Base-by-base conservation (phyloP, 2,113 vertebrate species). In the Hippocampus mohnikei region DNA sequence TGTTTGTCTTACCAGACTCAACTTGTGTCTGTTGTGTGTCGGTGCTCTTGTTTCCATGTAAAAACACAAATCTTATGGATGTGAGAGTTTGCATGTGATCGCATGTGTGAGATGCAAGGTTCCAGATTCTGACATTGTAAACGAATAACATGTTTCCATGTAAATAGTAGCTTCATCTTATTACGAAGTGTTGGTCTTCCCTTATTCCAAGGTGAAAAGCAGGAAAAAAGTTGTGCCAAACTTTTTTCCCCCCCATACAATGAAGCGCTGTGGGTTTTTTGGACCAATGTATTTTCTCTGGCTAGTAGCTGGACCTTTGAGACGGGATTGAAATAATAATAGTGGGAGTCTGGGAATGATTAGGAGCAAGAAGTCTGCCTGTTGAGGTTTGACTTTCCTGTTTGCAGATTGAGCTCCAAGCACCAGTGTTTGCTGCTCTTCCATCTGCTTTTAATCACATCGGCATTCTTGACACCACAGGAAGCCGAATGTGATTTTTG, bases 381-480 rank as follows among this genome's bases (percentile, higher is more conserved):
- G 88, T 91, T 91, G 86, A 93, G 90, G 91, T 91, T 93, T 86
- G 80, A 91, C 88, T 95, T 92, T 95, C 93, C 94, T 95, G 94
- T 95, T 93, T 94, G 93, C 91, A 93, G 91, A 92, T 91, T 92
- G 91, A 92, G 92, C 90, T 94, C 90, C 88, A 89, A 90, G 92
- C 90, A 88, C 88, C 88, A 90, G 83, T 89, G 90, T 92, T 46
- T 91, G 88, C 91, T 94, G 85, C 91, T 91, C 85, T 90, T 91
- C 93, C 94, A 95, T 95, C 94, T 96, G 95, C 87, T 93, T 94
- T 92, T 88, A 94, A 95, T 95, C 93, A 93, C 84, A 86, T 84
- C 88, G 82, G 88, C 92, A 93, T 95, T 94, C 88, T 92, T 91
- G 84, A 90, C 90, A 78, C 92, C 89, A 85, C 85, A 88, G 93